A percentile compares a stretch with the other conserved stretches of the same genome.
phyloP scores from a whole-genome alignment of 2,888 invertebrate species.

The Furcula furcula region DNA sequence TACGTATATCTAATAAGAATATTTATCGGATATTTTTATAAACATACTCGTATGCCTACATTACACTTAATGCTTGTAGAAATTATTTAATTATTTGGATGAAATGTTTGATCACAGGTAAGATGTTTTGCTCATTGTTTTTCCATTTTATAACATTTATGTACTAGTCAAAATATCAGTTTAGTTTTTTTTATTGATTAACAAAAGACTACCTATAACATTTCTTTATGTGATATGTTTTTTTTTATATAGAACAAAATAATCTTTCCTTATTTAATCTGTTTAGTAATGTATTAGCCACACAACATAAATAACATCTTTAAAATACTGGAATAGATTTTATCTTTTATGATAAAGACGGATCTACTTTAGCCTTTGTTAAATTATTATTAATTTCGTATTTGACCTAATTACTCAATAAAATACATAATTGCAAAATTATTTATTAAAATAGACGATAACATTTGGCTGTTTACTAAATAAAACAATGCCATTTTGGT shows the following conservation, averaged over 20 bases:
- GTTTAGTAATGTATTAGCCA: constrained; percentile 59
- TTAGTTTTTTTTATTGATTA: constrained; percentile 54
- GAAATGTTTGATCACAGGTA: constrained; percentile 15
- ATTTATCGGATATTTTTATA: constrained; percentile 38
- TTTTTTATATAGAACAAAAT: constrained; percentile 67
- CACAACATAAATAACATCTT: constrained; percentile 70
- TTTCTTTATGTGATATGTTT: constrained; percentile 70
- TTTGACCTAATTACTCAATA: no score
- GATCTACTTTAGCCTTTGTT: no score
- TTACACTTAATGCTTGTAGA: constrained; percentile 12
- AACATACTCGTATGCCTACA: constrained; percentile 24
- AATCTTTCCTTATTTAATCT: constrained; percentile 39
- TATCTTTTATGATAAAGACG: constrained; percentile 37
- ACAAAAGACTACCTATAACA: constrained; percentile 41
- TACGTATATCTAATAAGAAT: constrained; percentile 34
- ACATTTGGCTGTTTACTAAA: constrained; percentile 26
- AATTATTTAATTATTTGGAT: constrained; percentile 13
- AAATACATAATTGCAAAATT: constrained; percentile 20
- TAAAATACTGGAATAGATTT: constrained; percentile 36
- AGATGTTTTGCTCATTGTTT: constrained; percentile 44
- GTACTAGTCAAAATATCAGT: constrained; percentile 71
- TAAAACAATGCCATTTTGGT: constrained; percentile 46
- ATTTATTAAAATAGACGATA: constrained; percentile 20
- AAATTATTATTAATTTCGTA: constrained; percentile 26
- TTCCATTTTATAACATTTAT: constrained; percentile 45